A percentile compares a stretch with the other conserved stretches of the same genome.
These are phyloP conservation scores for Lepidochitona cinerea DNA, from an alignment of 2,888 invertebrate genomes.

Conservation along the genomic window DNA sequence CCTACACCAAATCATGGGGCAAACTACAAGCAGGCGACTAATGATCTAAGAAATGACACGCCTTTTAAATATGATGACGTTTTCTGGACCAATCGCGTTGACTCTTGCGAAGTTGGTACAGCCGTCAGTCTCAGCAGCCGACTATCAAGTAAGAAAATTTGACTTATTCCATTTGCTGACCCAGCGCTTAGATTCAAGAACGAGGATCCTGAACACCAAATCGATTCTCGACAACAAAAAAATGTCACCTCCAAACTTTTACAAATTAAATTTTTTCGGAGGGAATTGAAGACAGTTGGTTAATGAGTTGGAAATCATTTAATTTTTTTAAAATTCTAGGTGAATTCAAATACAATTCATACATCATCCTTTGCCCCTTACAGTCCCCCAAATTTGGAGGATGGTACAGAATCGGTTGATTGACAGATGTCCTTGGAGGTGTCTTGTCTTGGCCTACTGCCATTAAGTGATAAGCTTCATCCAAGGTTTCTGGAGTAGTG, in stretches of 20 bases:
- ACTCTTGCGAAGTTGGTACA: neutral
- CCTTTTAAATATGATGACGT: conserved; percentile 8
- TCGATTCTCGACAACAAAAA: neutral
- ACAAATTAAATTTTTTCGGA: no score
- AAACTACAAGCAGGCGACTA: conserved; percentile 8
- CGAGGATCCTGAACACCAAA: neutral
- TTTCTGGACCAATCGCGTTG: neutral
- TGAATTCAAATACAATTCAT: no score
- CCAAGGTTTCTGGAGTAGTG: no score
- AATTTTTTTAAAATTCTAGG: no score
- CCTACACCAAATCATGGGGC: conserved; percentile 6
- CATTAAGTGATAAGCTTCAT: no score
- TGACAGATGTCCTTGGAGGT: neutral
- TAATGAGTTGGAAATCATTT: no score
- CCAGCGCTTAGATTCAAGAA: neutral
- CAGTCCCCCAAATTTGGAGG: neutral
- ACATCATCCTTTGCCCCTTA: neutral
- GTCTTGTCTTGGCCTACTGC: no score
- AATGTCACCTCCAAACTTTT: no score
- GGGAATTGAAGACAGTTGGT: no score
- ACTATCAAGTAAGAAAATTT: neutral
- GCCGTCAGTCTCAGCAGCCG: neutral
- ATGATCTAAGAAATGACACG: neutral
- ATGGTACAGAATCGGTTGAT: neutral
- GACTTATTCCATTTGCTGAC: neutral